Conservation (phyloP, 2,113 vertebrate genomes). For the Pygoscelis antarcticus region DNA sequence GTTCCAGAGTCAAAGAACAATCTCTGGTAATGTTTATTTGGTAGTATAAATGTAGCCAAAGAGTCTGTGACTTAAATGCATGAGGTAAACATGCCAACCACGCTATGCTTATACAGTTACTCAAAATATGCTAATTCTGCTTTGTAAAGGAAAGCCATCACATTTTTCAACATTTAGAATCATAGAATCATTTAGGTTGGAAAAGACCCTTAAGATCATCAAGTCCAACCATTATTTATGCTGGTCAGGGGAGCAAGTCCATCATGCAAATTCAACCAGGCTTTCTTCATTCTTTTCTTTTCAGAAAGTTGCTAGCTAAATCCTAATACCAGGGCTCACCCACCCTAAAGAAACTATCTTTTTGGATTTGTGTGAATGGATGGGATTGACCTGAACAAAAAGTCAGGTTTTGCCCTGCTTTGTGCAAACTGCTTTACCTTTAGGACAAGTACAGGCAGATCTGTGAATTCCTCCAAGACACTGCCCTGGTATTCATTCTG, state of each 20-base stretch:
- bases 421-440: constrained; percentile 73
- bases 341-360: not conserved
- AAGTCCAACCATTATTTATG: accelerated
- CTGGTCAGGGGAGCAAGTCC: not conserved
- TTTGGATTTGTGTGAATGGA: not conserved
- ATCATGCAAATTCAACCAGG: not conserved
- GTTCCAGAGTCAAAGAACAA: not conserved
- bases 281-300: not conserved
- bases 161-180: not conserved
- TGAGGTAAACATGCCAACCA: not conserved
- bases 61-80: not conserved
- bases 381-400: not conserved
- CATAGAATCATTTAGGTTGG: not conserved
- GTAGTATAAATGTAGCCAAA: not conserved
- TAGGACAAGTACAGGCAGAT: constrained; percentile 81
- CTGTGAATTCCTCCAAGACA: constrained; percentile 81
- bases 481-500: constrained; percentile 80
- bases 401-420: not conserved
- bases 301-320: not conserved
- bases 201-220: not conserved
- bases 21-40: not conserved
- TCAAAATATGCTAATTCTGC: not conserved
- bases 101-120: not conserved
- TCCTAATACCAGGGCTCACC: not conserved
- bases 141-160: not conserved